Evolutionary conservation across 2,113 vertebrate genomes (phyloP).

Genomic region (Oxygymnocypris stewartii): DNA sequence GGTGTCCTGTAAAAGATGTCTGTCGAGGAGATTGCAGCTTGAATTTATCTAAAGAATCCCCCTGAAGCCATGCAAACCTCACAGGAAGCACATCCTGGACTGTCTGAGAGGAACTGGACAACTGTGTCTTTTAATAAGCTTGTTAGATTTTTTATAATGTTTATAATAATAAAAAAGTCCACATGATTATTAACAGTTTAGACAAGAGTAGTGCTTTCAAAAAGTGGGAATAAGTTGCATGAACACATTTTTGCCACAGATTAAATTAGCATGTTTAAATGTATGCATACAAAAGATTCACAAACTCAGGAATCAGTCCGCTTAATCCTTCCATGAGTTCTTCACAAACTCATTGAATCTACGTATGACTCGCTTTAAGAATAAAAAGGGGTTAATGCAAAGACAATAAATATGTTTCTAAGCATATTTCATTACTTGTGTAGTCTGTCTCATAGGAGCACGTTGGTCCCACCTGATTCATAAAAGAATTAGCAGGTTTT

Average conservation of each 20-base stretch:
- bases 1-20: slow-evolving; percentile 31
- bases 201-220: not conserved
- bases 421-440: not conserved
- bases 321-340: not conserved
- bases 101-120: slow-evolving; percentile 18
- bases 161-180: not conserved
- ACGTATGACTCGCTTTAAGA: not conserved
- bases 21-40: slow-evolving; percentile 41
- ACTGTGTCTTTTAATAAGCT: not conserved
- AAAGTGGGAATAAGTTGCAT: not conserved
- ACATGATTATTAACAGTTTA: slow-evolving; percentile 5
- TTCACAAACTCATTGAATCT: not conserved
- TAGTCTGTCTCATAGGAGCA: not conserved
- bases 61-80: slow-evolving; percentile 31
- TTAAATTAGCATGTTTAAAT: not conserved
- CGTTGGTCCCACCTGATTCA: not conserved
- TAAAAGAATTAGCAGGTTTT: not conserved
- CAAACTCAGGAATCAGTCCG: not conserved
- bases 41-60: slow-evolving; percentile 42
- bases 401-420: not conserved
- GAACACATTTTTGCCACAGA: not conserved
- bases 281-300: not conserved
- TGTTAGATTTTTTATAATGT: not conserved
- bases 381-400: not conserved
- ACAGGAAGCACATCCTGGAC: slow-evolving; percentile 46